Base-by-base conservation (phyloP, 1,140 invertebrate species). In the Nylanderia fulva region DNA sequence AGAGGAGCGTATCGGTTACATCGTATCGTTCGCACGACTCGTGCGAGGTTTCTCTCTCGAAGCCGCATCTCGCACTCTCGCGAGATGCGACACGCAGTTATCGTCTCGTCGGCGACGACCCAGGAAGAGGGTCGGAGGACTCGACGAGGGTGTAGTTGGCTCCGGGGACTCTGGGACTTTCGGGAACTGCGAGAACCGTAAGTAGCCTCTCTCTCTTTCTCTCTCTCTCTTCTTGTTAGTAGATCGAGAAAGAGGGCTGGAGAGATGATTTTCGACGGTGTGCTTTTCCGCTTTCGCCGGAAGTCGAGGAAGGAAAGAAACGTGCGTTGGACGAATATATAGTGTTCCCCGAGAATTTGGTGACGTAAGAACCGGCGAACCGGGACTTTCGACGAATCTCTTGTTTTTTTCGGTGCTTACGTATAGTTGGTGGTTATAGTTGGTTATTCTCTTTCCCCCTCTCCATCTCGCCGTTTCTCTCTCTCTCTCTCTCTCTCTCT, bases 1-100 rank as follows among this genome's bases (percentile, higher is more conserved):
- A 94, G 92, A 94, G 90, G 86, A 94, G 92, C 93, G 94, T 93
- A 90, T 93, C 93, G 93, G 92, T 93, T 66, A 91, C 89, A 89
- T 93, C 91, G 91, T 92, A 89, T 88, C 60, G 85, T 24, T 39
- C 52, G 27, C 52, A 87, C 82, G 85, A 83, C 90, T 1, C 69
- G 60, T 92, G 45, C 15, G 45, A 48, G 84, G 24, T 52, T n/a
- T n/a, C n/a, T 33, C 29, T 45, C 90, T 84, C 63, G 86, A 85
- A 89, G 85, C 85, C 85, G 90, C 89, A 77, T 88, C 84, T 86
- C 42, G 83, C 39, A 58, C 39, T 88, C 39, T 88, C 86, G 60
- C 42, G 54, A 5, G 45, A 24, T 45, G 33, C 39, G n/a, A 74
- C 52, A 52, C 71, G 60, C 85, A 84, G 63, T 80, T 61, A 61